Base-by-base conservation (phyloP, 1,140 invertebrate species). In the Drosophila nebulosa region DNA sequence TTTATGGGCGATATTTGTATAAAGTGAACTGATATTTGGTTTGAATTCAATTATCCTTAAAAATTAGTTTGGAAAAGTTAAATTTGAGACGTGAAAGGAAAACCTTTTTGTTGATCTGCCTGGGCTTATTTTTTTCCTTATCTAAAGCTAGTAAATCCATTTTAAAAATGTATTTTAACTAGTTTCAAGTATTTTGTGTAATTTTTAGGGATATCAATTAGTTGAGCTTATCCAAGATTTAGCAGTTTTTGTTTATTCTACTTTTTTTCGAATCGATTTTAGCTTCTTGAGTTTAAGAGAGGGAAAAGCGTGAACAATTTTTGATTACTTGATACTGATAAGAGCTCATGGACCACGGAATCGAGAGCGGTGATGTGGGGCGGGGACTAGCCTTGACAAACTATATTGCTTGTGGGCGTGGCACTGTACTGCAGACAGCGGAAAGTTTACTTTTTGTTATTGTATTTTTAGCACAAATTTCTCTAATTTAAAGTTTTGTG, bases 251-350 rank as follows among this genome's bases (percentile, higher is more conserved):
- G 42, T 24, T 53, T 61, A 70, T 36, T 61, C 46, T 46, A 22
- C 42, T 60, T 55, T 52, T n/a, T 46, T 51, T 64, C 14, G 42
- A 50, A 88, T 86, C 71, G 78, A 88, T 88, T 86, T 73, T 73
- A 61, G 69, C 83, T 68, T 73, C 70, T 30, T 60, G 52, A 64
- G 53, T 26, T 52, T 39, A 65, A 62, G 60, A 61, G 35, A 60
- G 61, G 67, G 74, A 78, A 63, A 59, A 65, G 39, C 59, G 50
- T 58, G 56, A 61, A 60, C 66, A 64, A 69, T 81, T 52, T 52
- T 53, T 36, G 81, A 85, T 88, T 46, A 66, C 21, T 27, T 52
- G 42, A 0, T 21, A 21, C 78, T 79, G 83, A 86, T 86, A 86
- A 86, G 61, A 50, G 24, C 4, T 53, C 58, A 30, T 71, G 46